Base-by-base conservation (phyloP, 2,888 invertebrate genomes). In the Timema cristinae region DNA sequence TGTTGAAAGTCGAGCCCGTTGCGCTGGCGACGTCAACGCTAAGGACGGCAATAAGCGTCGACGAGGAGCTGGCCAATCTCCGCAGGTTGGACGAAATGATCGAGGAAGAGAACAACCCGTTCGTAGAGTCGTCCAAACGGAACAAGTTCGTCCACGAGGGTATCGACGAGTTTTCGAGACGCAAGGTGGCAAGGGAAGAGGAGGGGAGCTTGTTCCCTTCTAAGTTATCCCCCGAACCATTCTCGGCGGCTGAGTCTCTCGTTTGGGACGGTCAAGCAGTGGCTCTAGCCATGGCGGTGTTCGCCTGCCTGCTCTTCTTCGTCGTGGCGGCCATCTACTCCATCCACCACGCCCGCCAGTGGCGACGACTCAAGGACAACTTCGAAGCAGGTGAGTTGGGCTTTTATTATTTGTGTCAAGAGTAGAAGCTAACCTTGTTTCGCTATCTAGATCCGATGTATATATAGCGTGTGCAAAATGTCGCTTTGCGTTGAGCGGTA, bases 281-380 rank as follows among this genome's bases (percentile, higher is more conserved):
- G 68, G 89, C 90, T 71, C 85, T 93, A 78, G 87, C 89, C 74
- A 82, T 91, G 76, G 92, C 92, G 68, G 89, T 90, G 54, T 87
- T 89, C 80, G 90, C 91, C 75, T 93, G 92, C 84, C 85, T 92
- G 73, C 85, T 92, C 80, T 93, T 93, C 85, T 92, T 93, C 85
- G 84, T 91, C 78, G 90, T 90, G 76, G 91, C 92, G 80, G 88
- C 91, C 77, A 87, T 89, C 79, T 89, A 92, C 81, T 90, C 91
- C 77, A 83, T 92, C 78, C 88, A 92, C 79, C 92, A 92, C 80
- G 90, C 91, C 77, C 88, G 88, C 79, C 92, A 92, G 81, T 93
- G 92, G 92, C 88, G 88, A 81, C 86, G 89, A 79, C 87, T 93
- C 80, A 92, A 92, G 83, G 88, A 87, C 79, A 90, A 90, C 79